These are phyloP conservation scores for Chaunax sp. DNA, from an alignment of 2,797 vertebrate genomes.

Conservation along the genomic window DNA sequence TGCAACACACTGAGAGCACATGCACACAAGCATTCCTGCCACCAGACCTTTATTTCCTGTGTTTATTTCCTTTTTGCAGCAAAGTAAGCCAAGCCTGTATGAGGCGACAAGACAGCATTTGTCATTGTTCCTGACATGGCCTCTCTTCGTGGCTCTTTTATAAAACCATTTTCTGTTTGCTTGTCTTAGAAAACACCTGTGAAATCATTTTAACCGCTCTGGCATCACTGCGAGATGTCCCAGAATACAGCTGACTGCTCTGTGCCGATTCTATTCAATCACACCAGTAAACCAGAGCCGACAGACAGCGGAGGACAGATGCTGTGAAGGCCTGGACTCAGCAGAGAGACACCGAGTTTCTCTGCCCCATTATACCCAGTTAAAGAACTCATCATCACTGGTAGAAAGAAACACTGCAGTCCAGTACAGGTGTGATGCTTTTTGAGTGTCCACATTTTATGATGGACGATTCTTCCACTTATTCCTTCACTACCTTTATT, in stretches of 20 bases:
- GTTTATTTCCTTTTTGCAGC: no score
- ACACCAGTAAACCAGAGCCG: conserved; percentile 24
- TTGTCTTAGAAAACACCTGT: conserved; percentile 48
- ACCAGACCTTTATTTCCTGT: not conserved
- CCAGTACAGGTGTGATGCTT: not conserved
- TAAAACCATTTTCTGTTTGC: conserved; percentile 45
- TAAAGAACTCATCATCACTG: conserved; percentile 21
- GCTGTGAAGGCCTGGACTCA: conserved; percentile 23
- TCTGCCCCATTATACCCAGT: conserved; percentile 23
- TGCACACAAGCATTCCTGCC: not conserved
- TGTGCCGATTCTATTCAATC: conserved; percentile 30
- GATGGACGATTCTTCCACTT: no score
- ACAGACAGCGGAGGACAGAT: conserved; percentile 34
- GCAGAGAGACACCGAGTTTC: conserved; percentile 28
- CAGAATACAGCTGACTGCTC: conserved; percentile 32
- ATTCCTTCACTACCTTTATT: no score
- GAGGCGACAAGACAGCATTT: conserved; percentile 7
- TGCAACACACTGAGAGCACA: no score
- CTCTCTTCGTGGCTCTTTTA: conserved; percentile 27
- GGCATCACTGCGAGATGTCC: conserved; percentile 30
- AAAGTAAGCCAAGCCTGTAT: conserved; percentile 5
- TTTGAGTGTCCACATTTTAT: no score
- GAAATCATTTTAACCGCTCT: conserved; percentile 44
- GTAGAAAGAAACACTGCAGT: not conserved
- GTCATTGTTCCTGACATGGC: conserved; percentile 15